Evolutionary conservation across 2,113 vertebrate species (phyloP), one percentile per base, ranked within the genome.

Genomic region (Larimichthys polyactis): DNA sequence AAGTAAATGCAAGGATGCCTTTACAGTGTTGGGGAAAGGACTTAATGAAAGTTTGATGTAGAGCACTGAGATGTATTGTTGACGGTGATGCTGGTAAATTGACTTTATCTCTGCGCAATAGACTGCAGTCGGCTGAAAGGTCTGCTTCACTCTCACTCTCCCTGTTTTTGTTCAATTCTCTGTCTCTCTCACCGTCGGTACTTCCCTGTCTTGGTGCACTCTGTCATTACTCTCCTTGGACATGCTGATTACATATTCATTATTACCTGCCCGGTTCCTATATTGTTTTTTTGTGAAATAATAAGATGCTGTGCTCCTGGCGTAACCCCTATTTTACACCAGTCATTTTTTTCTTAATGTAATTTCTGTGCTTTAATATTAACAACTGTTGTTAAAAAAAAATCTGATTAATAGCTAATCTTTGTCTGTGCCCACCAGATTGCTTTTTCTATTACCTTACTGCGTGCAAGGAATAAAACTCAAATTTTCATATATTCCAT

Each of bases 21-120:
- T 75, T 75, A 24, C 4, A 1, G 66, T 60, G 69, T 54, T 48
- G 52, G 62, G 40, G 63, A 82, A 83, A 79, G 27, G 29, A 16
- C 69, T 68, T 63, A 57, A 75, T 88, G 65, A 81, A 81, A 84
- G 59, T 85, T 81, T 86, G 64, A 89, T 81, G 65, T 46, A 51
- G 44, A 48, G 66, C 63, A 2, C 52, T 60, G 60, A 76, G 81
- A 89, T 72, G 52, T 63, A 32, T 63, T 46, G 64, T 75, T 85
- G 71, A 3, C 52, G 19, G 67, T 65, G 5, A 71, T 76, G 68
- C 48, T 8, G 46, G 59, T 69, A 75, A 88, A 89, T 78, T 87
- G 75, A 78, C 57, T 87, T 79, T 57, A 66, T 71, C 72, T 76
- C 48, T 57, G 52, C 65, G 74, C 70, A 71, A 43, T 51, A 14